Conservation (phyloP, 2,888 invertebrate species). For the Merodon equestris region DNA sequence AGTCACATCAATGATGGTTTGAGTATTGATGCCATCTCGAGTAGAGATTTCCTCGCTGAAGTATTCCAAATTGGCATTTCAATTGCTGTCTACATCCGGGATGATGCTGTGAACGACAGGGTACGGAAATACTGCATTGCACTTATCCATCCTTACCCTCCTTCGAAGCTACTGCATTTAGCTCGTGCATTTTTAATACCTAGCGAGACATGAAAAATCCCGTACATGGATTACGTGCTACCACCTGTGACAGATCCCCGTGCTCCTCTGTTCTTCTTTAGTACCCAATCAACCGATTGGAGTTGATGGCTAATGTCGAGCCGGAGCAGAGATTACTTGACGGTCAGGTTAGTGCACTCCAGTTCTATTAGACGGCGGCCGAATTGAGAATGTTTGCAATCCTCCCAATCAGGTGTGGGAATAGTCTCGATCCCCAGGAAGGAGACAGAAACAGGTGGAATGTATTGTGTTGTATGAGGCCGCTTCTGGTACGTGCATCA, state of each 20-base stretch:
- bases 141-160: conserved; percentile 9
- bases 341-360: conserved; percentile 24
- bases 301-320: conserved; percentile 38
- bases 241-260: conserved; percentile 17
- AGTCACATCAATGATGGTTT: too few species aligned
- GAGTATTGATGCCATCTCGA: too few species aligned
- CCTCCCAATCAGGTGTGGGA: background rate
- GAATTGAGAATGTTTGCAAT: conserved; percentile 40
- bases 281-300: conserved; percentile 32
- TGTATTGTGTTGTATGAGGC: too few species aligned
- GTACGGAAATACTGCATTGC: conserved; percentile 55
- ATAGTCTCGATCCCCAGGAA: background rate
- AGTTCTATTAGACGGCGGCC: conserved; percentile 18
- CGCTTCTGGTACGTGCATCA: conserved; percentile 19
- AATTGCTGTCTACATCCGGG: too few species aligned
- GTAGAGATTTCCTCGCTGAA: too few species aligned
- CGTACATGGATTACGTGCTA: conserved; percentile 33
- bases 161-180: conserved; percentile 32
- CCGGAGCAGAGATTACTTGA: background rate
- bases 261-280: conserved; percentile 10
- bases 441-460: conserved; percentile 29
- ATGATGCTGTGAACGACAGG: too few species aligned
- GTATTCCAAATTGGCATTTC: too few species aligned
- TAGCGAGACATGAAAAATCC: conserved; percentile 41
- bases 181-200: conserved; percentile 60